Evolutionary conservation across 2,888 invertebrate genomes (phyloP), one percentile per base, ranked within the genome.

Genomic region (Rapana venosa): DNA sequence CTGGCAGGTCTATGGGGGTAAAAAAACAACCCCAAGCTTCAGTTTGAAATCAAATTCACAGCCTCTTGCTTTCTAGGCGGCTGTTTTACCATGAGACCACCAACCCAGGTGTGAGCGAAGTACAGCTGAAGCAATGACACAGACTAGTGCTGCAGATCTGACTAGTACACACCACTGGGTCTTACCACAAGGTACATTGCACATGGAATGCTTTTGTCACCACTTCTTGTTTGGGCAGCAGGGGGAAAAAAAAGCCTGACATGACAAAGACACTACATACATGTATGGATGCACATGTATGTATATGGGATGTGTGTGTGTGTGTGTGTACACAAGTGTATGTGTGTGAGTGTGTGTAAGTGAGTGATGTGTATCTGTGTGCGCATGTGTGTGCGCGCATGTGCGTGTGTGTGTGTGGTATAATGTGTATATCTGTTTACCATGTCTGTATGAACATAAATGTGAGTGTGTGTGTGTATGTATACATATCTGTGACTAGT

Each of bases 311-410:
- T 74, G 22, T 22, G 74, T 1, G n/a, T n/a, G n/a, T 74, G 74
- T 74, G 74, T 13, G 35, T 26, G 26, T 79, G 35, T 79, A 17
- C 15, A 35, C 11, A 6, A 4, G 20, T 26, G 26, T 79, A 17
- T 35, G 79, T 79, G 79, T 79, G n/a, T 74, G 74, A n/a, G n/a
- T 74, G 74, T 11, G 74, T 74, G 74, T 30, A n/a, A n/a, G n/a
- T n/a, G n/a, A n/a, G n/a, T n/a, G n/a, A n/a, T 74, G 74, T 74
- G 74, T 30, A 13, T 26, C n/a, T 74, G 70, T 74, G 70, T 74
- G 70, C n/a, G 70, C n/a, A n/a, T 74, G 70, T 74, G 70, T 61
- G 61, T 22, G 61, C 13, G 4, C 2, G 26, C 0, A 4, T 17
- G 32, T 35, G 77, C 17, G 77, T 17, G 47, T 47, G 47, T 47